These are phyloP conservation scores for Zaprionus bogoriensis DNA, from an alignment of 2,888 invertebrate genomes.

Conservation along the genomic window DNA sequence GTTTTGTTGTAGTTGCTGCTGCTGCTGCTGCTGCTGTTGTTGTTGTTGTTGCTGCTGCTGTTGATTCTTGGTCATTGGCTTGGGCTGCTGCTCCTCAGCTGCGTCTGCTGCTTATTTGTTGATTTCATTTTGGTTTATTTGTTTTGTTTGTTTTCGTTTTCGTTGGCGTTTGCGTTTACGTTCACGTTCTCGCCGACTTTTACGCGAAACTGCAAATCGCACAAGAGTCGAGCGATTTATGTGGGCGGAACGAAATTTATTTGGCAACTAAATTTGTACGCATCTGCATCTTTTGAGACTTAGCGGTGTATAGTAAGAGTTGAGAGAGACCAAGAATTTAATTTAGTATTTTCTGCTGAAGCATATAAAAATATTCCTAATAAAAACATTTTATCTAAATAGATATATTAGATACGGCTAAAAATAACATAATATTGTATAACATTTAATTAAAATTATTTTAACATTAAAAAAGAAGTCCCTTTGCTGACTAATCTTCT, in stretches of 20 bases:
- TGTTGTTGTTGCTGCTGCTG: constrained; percentile 42
- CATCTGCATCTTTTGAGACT: too few species aligned
- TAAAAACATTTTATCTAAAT: too few species aligned
- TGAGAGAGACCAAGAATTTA: too few species aligned
- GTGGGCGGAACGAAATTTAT: constrained; percentile 31
- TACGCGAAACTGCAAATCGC: constrained; percentile 58
- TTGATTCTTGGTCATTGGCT: constrained; percentile 75
- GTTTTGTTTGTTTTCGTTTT: constrained; percentile 49
- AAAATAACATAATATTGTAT: too few species aligned
- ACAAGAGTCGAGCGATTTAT: constrained; percentile 32
- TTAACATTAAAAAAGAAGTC: too few species aligned
- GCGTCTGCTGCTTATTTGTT: constrained; percentile 63
- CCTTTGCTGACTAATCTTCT: too few species aligned
- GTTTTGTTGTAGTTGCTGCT: constrained; percentile 18
- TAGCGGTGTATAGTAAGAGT: too few species aligned
- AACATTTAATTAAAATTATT: too few species aligned
- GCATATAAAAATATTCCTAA: too few species aligned
- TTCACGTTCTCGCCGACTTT: constrained; percentile 68
- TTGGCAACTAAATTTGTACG: constrained; percentile 20
- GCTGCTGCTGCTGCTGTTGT: constrained; percentile 24
- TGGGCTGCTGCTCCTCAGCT: constrained; percentile 34
- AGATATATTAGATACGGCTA: too few species aligned
- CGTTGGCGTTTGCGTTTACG: too few species aligned
- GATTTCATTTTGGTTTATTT: constrained; percentile 75
- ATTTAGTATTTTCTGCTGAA: too few species aligned